Evolutionary conservation across 2,797 vertebrate species (phyloP).

Genomic region (Lithobates sylvaticus): DNA sequence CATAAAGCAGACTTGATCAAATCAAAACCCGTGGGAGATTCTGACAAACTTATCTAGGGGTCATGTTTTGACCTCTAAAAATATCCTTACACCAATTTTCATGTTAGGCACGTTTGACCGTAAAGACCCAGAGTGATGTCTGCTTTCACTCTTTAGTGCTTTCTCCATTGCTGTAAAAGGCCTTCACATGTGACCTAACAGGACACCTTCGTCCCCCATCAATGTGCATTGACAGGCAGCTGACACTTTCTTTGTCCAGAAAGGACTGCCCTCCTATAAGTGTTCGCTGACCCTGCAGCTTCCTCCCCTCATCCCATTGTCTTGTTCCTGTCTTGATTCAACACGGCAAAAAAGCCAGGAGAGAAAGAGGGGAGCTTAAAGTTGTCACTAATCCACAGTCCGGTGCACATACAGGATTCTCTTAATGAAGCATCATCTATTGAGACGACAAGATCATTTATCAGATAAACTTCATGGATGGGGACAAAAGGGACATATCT

Average conservation of each 20-base stretch:
- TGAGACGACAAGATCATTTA: conserved; percentile 37
- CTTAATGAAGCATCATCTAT: conserved; percentile 40
- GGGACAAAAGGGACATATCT: conserved; percentile 5
- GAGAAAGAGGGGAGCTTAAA: conserved; percentile 26
- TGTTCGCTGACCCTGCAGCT: conserved; percentile 56
- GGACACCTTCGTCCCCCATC: conserved; percentile 50
- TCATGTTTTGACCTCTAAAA: conserved; percentile 40
- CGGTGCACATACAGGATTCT: conserved; percentile 15
- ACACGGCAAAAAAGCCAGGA: background rate
- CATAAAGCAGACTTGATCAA: background rate
- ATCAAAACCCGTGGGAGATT: background rate
- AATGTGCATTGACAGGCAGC: conserved; percentile 54
- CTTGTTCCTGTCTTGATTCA: conserved; percentile 53
- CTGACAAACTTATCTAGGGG: conserved; percentile 6
- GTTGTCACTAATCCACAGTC: conserved; percentile 4
- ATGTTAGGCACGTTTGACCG: conserved; percentile 58
- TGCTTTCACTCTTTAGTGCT: conserved; percentile 29
- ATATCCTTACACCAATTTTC: conserved; percentile 58
- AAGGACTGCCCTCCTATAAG: conserved; percentile 22
- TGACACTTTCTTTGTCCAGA: conserved; percentile 56
- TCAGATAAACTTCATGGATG: background rate
- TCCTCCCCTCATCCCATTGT: conserved; percentile 55
- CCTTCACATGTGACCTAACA: conserved; percentile 50
- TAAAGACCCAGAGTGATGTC: conserved; percentile 45
- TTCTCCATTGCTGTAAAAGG: conserved; percentile 20